Evolutionary conservation across 2,797 vertebrate species (phyloP).

Genomic region (Heterohyrax brucei): DNA sequence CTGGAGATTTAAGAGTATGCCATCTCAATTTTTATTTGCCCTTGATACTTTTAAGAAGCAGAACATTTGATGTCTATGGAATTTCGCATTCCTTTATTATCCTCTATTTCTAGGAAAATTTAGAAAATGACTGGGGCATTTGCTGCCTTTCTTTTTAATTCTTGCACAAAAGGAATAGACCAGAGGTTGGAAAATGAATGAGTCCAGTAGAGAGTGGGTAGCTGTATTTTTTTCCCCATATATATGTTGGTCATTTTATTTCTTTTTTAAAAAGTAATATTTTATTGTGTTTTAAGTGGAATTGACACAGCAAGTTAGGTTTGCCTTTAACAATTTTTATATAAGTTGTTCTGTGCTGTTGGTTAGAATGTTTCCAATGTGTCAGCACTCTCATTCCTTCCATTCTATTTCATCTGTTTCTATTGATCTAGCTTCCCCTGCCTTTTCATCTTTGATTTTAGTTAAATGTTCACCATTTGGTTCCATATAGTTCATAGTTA

Average conservation of each 20-base stretch:
- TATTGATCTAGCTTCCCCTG: no score
- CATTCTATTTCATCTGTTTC: no score
- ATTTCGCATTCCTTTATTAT: constrained; percentile 46
- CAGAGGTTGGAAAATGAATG: constrained; percentile 34
- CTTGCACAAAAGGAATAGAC: constrained; percentile 31
- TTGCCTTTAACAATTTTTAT: neutral
- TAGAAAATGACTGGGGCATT: constrained; percentile 47
- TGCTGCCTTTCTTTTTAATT: constrained; percentile 12
- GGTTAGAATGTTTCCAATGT: neutral
- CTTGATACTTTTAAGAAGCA: constrained; percentile 54
- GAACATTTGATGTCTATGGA: constrained; percentile 21
- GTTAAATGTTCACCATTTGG: no score
- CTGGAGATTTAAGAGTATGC: neutral
- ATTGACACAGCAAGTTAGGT: neutral
- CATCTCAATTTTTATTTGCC: constrained; percentile 49
- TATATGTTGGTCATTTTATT: neutral
- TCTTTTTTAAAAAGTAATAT: neutral
- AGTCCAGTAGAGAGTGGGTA: neutral
- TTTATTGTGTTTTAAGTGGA: neutral
- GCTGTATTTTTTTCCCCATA: neutral
- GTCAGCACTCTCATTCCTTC: neutral
- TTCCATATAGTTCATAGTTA: no score
- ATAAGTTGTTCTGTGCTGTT: neutral
- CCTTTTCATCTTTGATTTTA: no score
- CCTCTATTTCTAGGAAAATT: constrained; percentile 63